These are phyloP conservation scores for Sarcophilus harrisii DNA, from an alignment of 2,797 vertebrate genomes.

Conservation along the genomic window DNA sequence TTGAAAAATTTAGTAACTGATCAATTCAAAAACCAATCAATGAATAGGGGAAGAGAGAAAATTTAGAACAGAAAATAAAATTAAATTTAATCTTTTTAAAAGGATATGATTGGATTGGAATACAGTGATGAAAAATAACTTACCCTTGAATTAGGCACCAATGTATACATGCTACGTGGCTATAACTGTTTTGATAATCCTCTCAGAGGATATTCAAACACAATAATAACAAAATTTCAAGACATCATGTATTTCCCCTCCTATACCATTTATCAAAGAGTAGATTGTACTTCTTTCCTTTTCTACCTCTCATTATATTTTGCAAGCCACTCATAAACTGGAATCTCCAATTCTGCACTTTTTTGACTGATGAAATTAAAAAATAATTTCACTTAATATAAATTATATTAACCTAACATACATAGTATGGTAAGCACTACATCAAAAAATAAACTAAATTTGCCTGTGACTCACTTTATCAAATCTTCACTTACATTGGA, in stretches of 20 bases:
- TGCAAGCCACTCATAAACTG: not conserved
- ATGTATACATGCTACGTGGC: not conserved
- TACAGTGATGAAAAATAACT: not conserved
- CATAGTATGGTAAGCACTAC: not conserved
- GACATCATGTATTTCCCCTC: not conserved
- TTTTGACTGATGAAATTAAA: not conserved
- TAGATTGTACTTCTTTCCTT: not conserved
- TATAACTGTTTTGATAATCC: not conserved
- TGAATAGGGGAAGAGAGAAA: too few species aligned
- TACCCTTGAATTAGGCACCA: not conserved
- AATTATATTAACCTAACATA: not conserved
- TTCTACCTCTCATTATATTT: not conserved
- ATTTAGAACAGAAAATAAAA: too few species aligned
- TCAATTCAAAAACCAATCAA: too few species aligned
- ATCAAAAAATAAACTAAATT: not conserved
- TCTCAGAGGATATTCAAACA: not conserved
- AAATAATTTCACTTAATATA: not conserved
- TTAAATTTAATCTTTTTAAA: too few species aligned
- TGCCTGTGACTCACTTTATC: not conserved
- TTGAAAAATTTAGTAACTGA: too few species aligned
- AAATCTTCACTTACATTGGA: not conserved
- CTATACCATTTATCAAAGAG: not conserved
- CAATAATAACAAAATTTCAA: not conserved
- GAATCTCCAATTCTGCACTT: not conserved
- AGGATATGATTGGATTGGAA: constrained; percentile 14